Conservation (phyloP, 2,797 vertebrate genomes). For the Enteromius thamalakanensis region DNA sequence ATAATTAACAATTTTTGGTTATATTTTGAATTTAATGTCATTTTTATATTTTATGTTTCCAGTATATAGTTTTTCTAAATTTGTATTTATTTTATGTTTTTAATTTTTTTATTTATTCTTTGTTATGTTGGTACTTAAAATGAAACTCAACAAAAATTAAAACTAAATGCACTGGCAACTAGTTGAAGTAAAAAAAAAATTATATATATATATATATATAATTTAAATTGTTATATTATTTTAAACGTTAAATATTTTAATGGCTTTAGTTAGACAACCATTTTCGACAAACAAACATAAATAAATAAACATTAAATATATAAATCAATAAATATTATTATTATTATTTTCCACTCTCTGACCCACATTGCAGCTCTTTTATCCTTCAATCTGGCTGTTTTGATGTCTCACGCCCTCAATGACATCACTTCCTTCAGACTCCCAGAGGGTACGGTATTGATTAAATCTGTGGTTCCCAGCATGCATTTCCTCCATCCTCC, state of each 20-base stretch:
- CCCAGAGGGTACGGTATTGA: background rate
- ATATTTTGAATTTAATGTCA: background rate
- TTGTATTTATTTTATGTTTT: too few relatives aligned
- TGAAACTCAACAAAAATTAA: background rate
- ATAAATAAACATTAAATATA: background rate
- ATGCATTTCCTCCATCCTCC: background rate
- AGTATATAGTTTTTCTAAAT: background rate
- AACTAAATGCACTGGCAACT: background rate
- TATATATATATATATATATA: too few relatives aligned
- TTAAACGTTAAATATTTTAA: background rate
- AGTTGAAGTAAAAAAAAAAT: background rate
- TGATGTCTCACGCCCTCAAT: background rate
- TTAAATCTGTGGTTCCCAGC: background rate
- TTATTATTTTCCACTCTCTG: background rate
- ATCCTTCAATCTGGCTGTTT: background rate
- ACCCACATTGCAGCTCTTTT: background rate
- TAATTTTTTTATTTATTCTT: background rate
- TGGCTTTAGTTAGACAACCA: background rate
- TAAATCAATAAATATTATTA: background rate
- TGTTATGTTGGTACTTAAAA: background rate
- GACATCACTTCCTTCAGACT: slow-evolving; percentile 17
- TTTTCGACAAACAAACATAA: background rate
- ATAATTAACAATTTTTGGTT: background rate
- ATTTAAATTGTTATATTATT: background rate
- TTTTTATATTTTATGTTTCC: background rate